Base-by-base conservation (phyloP, 2,888 invertebrate species). In the Neria commutata region DNA sequence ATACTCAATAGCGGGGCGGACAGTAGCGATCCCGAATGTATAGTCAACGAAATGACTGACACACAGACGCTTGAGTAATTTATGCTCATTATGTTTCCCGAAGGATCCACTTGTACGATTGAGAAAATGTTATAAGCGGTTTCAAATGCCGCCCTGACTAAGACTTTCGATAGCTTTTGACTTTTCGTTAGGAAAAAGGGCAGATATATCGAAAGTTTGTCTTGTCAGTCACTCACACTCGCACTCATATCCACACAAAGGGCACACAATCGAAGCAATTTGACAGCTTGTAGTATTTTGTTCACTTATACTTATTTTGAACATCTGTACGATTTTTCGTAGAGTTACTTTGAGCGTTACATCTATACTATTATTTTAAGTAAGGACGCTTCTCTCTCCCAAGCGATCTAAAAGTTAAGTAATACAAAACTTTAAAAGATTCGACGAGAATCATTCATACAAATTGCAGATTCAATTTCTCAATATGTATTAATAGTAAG, bases 1-100 rank as follows among this genome's bases (percentile, higher is more conserved):
- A 3, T 19, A 40, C 40, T n/a, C n/a, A n/a, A 64, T 60, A 60
- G 57, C 67, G 61, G 63, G 61, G 57, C 49, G 53, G 64, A 68
- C 68, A 67, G 68, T 68, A 66, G 65, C n/a, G n/a, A n/a, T n/a
- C n/a, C n/a, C n/a, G n/a, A n/a, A n/a, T n/a, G n/a, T n/a, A n/a
- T n/a, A n/a, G n/a, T n/a, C n/a, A n/a, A n/a, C n/a, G n/a, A n/a
- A n/a, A n/a, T n/a, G n/a, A n/a, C n/a, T n/a, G n/a, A n/a, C n/a
- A n/a, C n/a, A n/a, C n/a, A n/a, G n/a, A n/a, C n/a, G n/a, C n/a
- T n/a, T n/a, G n/a, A n/a, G n/a, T n/a, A n/a, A n/a, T n/a, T n/a
- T n/a, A n/a, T n/a, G n/a, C n/a, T n/a, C n/a, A n/a, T n/a, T n/a
- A n/a, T n/a, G n/a, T n/a, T n/a, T n/a, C n/a, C n/a, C n/a, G n/a